Percentiles rank a stretch among this genome's conserved stretches.
phyloP scores from a whole-genome alignment of 2,888 invertebrate species.

The Agrilus cyanescens region DNA sequence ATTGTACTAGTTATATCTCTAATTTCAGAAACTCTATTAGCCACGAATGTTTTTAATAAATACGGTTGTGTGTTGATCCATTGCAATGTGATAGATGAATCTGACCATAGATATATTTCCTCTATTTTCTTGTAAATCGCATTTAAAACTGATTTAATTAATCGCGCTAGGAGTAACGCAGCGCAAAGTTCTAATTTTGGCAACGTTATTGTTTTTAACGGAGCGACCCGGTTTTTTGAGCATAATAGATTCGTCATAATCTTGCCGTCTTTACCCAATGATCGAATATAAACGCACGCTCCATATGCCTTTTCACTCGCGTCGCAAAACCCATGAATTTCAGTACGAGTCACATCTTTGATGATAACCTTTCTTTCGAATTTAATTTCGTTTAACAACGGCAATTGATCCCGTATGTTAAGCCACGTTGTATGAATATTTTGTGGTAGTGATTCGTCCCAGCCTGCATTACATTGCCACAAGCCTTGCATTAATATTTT shows the following conservation, averaged over 20 bases:
- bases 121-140: too few species aligned
- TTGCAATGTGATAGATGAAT: too few species aligned
- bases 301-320: conserved; percentile 6
- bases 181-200: conserved; percentile 7
- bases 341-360: background rate
- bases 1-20: too few species aligned
- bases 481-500: conserved; percentile 6
- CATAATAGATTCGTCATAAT: background rate
- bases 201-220: conserved; percentile 1
- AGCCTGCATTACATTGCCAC: conserved; percentile 2
- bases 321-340: conserved; percentile 2
- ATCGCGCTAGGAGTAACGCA: conserved; percentile 1
- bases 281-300: conserved; percentile 5
- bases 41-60: too few species aligned
- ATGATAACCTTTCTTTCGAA: background rate
- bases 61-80: too few species aligned
- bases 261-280: background rate
- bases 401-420: background rate
- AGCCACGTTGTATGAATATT: background rate
- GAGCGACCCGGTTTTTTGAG: conserved; percentile 3
- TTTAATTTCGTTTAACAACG: background rate
- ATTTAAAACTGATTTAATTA: background rate
- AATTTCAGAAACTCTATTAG: too few species aligned
- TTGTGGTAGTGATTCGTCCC: background rate
- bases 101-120: too few species aligned